Percentiles rank a stretch among this genome's conserved stretches.
phyloP scores from a whole-genome alignment of 2,888 invertebrate species.

The Metopia argyrocephala region DNA sequence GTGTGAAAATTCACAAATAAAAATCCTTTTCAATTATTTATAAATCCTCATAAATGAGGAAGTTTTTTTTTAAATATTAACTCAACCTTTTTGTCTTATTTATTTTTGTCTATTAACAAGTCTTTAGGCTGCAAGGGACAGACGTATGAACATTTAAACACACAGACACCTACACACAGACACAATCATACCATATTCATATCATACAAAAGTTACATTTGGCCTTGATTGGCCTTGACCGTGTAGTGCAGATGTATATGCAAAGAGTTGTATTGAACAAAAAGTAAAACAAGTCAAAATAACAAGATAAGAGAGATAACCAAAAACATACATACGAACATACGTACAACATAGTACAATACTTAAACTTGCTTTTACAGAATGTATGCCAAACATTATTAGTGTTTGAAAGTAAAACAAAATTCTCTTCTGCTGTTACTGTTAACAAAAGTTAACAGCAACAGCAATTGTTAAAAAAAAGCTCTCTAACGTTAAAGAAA shows the following conservation, averaged over 20 bases:
- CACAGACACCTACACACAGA: slow-evolving; percentile 4
- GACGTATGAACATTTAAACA: neutral
- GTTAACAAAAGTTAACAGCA: neutral
- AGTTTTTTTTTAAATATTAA: slow-evolving; percentile 21
- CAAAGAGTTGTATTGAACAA: neutral
- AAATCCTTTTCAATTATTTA: neutral
- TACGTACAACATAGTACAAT: slow-evolving; percentile 37
- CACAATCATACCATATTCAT: slow-evolving; percentile 1
- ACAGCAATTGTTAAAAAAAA: too few relatives aligned
- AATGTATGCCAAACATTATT: too few relatives aligned
- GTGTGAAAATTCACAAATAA: too few relatives aligned
- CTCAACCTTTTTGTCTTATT: slow-evolving; percentile 26
- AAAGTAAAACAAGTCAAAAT: neutral
- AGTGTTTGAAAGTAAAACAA: too few relatives aligned
- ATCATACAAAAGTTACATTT: slow-evolving; percentile 47
- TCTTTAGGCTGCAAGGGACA: neutral
- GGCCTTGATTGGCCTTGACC: slow-evolving; percentile 76
- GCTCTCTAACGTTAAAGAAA: neutral
- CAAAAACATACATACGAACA: neutral
- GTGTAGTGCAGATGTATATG: slow-evolving; percentile 63
- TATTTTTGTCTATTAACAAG: neutral
- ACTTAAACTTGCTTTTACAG: neutral
- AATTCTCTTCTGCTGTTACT: slow-evolving; percentile 51
- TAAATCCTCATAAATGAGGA: slow-evolving; percentile 2
- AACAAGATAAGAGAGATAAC: neutral